phyloP scores from a whole-genome alignment of 1,140 invertebrate genomes.

The Matsumurasca onukii region DNA sequence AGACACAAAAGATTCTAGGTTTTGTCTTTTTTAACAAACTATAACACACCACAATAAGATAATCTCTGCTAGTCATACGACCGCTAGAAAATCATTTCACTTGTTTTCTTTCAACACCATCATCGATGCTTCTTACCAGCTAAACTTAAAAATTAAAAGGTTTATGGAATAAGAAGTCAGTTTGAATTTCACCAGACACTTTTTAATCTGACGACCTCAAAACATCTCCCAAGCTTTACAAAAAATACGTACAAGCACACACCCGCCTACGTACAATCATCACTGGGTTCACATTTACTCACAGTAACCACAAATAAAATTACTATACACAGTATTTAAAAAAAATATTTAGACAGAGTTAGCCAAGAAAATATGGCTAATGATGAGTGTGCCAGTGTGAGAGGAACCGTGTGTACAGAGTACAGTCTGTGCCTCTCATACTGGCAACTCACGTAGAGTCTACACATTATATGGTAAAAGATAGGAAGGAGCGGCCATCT shows the following conservation, averaged over 20 bases:
- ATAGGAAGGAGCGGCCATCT: constrained; percentile 41
- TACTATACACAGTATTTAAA: constrained; percentile 35
- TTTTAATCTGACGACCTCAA: constrained; percentile 69
- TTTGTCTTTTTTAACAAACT: too few species aligned
- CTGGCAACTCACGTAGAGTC: constrained; percentile 6
- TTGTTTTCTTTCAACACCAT: too few species aligned
- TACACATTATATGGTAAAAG: constrained; percentile 26
- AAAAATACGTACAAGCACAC: constrained; percentile 47
- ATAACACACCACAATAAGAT: too few species aligned
- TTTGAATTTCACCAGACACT: constrained; percentile 61
- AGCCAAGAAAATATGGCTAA: constrained; percentile 34
- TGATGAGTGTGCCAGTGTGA: not conserved
- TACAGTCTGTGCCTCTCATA: not conserved
- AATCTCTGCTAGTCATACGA: too few species aligned
- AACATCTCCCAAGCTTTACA: constrained; percentile 58
- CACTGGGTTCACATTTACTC: constrained; percentile 35
- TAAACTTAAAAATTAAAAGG: too few species aligned
- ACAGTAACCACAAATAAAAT: constrained; percentile 32
- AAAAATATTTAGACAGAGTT: constrained; percentile 34
- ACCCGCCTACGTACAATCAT: constrained; percentile 34
- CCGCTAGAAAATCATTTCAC: too few species aligned
- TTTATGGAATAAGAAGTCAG: constrained; percentile 10
- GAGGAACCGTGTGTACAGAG: not conserved
- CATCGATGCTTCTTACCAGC: too few species aligned
- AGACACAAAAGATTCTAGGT: too few species aligned